Evolutionary conservation across 2,888 invertebrate genomes (phyloP), one percentile per base, ranked within the genome.

Genomic region (Andrena minutula): DNA sequence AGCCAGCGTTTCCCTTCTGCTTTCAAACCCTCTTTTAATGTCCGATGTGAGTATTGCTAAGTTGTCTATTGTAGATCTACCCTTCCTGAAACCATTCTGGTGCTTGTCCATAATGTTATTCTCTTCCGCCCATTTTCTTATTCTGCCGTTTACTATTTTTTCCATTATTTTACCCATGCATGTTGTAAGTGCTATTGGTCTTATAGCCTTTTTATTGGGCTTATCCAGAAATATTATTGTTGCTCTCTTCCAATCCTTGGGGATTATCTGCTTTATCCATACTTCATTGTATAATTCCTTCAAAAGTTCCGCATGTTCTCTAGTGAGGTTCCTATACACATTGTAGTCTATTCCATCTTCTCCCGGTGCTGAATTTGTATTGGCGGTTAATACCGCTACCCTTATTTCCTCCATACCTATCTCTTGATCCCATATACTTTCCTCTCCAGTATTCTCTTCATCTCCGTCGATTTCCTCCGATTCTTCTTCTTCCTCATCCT

Each of bases 131-230:
- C 76, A 80, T 35, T 51, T 58, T 23, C 10, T 41, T 2, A 80
- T 20, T 26, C 80, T 63, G 30, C 68, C 49, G 10, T 76, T 80
- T 6, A 74, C 35, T 49, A 83, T 81, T 49, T 73, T 76, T 16
- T 83, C 72, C 83, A 83, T 0, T n/a, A n/a, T n/a, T n/a, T n/a
- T n/a, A n/a, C n/a, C n/a, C n/a, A n/a, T n/a, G n/a, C n/a, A n/a
- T n/a, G 68, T 68, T 5, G 83, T 73, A 4, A 83, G 30, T 1
- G 84, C 66, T 8, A 84, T 84, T 2, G 78, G 84, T 47, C 78
- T 28, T 12, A 49, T 10, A 8, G 70, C 74, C 0, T 12, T 16
- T 2, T 61, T 63, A 26, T 66, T 64, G 0, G 66, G 53, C n/a
- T 84, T 81, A 3, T 70, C 75, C 10, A 84, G 69, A 12, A 81